Percentiles rank a stretch among this genome's conserved stretches.
These are phyloP conservation scores for Parauchenoglanis ngamensis DNA, from an alignment of 2,797 vertebrate species.

Conservation along the genomic window DNA sequence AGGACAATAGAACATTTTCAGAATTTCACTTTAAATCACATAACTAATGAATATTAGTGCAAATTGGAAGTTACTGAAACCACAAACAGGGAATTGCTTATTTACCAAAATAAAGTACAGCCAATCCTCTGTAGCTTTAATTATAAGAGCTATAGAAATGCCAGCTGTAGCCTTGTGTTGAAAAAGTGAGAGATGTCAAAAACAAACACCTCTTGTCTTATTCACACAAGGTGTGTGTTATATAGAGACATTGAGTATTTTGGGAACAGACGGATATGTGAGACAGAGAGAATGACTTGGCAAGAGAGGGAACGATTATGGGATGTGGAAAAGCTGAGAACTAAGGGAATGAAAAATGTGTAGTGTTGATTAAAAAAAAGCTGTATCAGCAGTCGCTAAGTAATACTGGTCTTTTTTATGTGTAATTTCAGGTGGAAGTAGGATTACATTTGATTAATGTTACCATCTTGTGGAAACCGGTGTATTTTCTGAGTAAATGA, in stretches of 20 bases:
- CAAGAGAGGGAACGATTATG: not conserved
- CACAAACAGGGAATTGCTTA: not conserved
- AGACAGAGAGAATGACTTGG: not conserved
- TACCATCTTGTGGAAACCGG: not conserved
- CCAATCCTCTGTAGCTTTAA: not conserved
- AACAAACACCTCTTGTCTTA: not conserved
- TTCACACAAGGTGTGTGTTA: not conserved
- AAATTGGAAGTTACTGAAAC: not conserved
- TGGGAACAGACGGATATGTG: not conserved
- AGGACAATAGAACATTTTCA: not conserved
- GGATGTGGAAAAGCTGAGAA: not conserved
- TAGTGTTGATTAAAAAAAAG: conserved; percentile 4
- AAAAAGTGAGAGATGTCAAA: not conserved
- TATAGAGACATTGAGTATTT: not conserved
- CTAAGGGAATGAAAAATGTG: not conserved
- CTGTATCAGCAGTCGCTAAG: not conserved
- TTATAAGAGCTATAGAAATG: not conserved
- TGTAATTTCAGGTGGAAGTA: not conserved
- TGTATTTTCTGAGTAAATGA: not conserved
- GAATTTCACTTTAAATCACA: not conserved
- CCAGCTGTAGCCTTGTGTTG: not conserved
- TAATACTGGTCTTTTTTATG: not conserved
- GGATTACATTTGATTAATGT: not conserved
- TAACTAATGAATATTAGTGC: not conserved
- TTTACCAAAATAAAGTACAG: not conserved